Evolutionary conservation across 2,888 invertebrate genomes (phyloP).

Genomic region (Synergus gifuensis): DNA sequence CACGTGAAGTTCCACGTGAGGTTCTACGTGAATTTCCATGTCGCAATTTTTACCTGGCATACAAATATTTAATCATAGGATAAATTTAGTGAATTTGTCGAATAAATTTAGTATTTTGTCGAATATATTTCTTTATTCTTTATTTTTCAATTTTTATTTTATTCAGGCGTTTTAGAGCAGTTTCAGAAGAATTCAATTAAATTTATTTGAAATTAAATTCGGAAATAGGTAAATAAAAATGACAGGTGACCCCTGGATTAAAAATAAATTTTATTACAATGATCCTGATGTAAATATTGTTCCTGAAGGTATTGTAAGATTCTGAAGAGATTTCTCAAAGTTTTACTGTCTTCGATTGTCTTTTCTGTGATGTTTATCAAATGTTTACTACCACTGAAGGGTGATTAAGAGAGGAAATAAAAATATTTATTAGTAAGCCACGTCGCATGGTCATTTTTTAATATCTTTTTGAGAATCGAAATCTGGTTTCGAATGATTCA

Average conservation of each 20-base stretch:
- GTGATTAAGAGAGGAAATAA: conserved; percentile 34
- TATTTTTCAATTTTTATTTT: too few species aligned
- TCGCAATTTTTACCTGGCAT: too few species aligned
- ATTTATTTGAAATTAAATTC: background rate
- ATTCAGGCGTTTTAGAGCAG: too few species aligned
- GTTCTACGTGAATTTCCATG: too few species aligned
- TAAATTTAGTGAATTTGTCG: too few species aligned
- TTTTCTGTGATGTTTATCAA: conserved; percentile 36
- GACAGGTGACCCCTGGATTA: too few species aligned
- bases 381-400: conserved; percentile 18
- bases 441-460: conserved; percentile 47
- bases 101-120: too few species aligned
- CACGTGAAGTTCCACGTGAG: too few species aligned
- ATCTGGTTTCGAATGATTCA: conserved; percentile 10
- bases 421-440: conserved; percentile 44
- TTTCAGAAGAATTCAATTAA: background rate
- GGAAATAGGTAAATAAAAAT: too few species aligned
- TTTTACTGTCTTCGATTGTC: conserved; percentile 33
- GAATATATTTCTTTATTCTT: too few species aligned
- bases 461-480: background rate
- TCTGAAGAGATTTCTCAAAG: background rate
- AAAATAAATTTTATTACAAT: background rate
- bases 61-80: too few species aligned
- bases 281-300: conserved; percentile 8
- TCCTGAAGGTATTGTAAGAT: conserved; percentile 5